Evolutionary conservation across 2,888 invertebrate genomes (phyloP), one percentile per base, ranked within the genome.

Genomic region (Drosophila prostipennis): DNA sequence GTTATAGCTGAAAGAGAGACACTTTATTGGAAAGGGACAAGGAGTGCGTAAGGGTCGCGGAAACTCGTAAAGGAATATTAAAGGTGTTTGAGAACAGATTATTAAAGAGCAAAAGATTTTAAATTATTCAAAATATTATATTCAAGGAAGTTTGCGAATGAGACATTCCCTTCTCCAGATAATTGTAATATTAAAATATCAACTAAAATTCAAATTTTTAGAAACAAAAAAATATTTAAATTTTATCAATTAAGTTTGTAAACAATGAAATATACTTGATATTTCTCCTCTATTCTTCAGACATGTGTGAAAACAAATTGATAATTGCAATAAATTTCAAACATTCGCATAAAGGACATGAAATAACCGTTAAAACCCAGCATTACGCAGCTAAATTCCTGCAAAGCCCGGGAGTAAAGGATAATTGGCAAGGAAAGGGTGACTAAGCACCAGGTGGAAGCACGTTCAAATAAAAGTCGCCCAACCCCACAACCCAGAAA

Each of bases 361-460:
- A 63, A 63, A 59, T 59, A 63, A 59, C 61, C 61, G 61, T 63
- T 63, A 59, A 59, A 49, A 36, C 11, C 40, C 3, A 26, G 16
- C 34, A 42, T 63, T 59, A 63, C 59, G 48, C 36, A 42, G 61
- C 61, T 42, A 59, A 63, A 59, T 63, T 63, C 61, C 61, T 36
- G 10, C 14, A 58, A 49, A 10, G 19, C 11, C 16, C 34, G 19
- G 10, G 48, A 59, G 59, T 11, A 26, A 13, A 36, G 59, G 34
- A 59, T 63, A 63, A 63, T 63, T 63, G 45, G 13, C 64, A 26
- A 10, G 7, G 23, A 52, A 68, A 51, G 54, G 70, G 70, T 71
- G 70, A 71, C 71, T 63, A 71, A 71, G 70, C 71, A 71, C 71
- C 70, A 71, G 71, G 70, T 71, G 71, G 71, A 40, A 61, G 51